Base-by-base conservation (phyloP, 1,140 invertebrate genomes). In the Drosophila miranda region DNA sequence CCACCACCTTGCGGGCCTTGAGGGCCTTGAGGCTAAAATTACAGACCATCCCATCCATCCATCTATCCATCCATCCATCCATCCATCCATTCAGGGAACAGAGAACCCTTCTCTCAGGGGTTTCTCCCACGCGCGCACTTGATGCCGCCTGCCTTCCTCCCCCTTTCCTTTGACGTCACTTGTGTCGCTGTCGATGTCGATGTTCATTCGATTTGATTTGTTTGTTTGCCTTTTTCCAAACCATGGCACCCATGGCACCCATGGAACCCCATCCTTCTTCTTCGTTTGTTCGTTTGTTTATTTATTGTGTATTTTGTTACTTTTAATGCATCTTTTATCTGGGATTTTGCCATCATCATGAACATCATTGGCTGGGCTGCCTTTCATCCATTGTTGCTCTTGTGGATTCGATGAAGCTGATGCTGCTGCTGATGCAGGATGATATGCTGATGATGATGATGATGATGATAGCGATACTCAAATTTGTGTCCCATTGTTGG, bases 251-350 rank as follows among this genome's bases (percentile, higher is more conserved):
- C 46, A 14, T 14, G 43, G 14, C 26, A 52, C 11, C 46, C 46
- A 14, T 14, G 43, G 6, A 57, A n/a, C 44, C 28, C 60, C 34
- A 49, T 5, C 63, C 64, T 49, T 58, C 41, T 28, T 45, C 71
- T 8, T 28, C 42, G 30, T 48, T 58, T 70, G 59, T 83, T 60
- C 75, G 74, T 75, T 73, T 86, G 74, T 87, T 86, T 86, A 87
- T 87, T 86, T 77, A 75, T 75, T 86, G 81, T 86, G 81, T 87
- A 86, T 86, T 87, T 71, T 81, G 81, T 86, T 86, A 87, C 81
- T 86, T 86, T 86, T 86, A 86, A 86, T 86, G 81, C 81, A 86
- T 86, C 82, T 87, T 86, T 86, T 86, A 86, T 86, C 82, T 86
- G 81, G 34, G 81, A 86, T 86, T 86, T 86, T 44, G 82, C 78